Evolutionary conservation across 2,113 vertebrate species (phyloP).

Genomic region (Colius striatus): DNA sequence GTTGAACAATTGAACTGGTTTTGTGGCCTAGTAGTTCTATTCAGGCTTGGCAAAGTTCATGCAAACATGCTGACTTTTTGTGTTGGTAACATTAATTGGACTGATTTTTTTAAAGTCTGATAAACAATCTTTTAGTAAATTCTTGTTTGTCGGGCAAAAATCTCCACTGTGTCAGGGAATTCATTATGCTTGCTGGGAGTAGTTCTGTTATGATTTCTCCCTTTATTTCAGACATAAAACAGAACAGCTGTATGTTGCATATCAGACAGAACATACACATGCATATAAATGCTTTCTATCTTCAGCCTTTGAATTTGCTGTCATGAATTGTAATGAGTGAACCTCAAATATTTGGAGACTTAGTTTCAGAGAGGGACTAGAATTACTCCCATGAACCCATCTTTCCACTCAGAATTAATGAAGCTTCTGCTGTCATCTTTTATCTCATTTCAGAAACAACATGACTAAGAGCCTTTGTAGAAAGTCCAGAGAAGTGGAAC

Average conservation of each 20-base stretch:
- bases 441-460: background rate
- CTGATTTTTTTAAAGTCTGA: background rate
- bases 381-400: background rate
- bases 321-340: background rate
- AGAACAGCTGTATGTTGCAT: slow-evolving; percentile 29
- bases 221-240: slow-evolving; percentile 60
- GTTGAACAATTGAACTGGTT: background rate
- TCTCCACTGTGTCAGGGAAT: background rate
- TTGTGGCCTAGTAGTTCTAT: background rate
- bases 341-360: background rate
- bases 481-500: background rate
- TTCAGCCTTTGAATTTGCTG: slow-evolving; percentile 35
- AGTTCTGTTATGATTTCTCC: slow-evolving; percentile 25
- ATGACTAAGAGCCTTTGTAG: background rate
- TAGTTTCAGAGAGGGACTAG: background rate
- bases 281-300: slow-evolving; percentile 52
- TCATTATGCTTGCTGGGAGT: slow-evolving; percentile 29
- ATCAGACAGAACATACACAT: slow-evolving; percentile 4
- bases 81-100: slow-evolving; percentile 18
- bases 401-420: background rate
- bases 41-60: background rate
- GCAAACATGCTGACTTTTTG: background rate
- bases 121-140: slow-evolving; percentile 28
- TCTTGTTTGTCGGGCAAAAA: background rate
- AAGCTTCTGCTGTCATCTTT: background rate